Evolutionary conservation across 2,888 invertebrate genomes (phyloP).

Genomic region (Mongoloraphidia duomilia): DNA sequence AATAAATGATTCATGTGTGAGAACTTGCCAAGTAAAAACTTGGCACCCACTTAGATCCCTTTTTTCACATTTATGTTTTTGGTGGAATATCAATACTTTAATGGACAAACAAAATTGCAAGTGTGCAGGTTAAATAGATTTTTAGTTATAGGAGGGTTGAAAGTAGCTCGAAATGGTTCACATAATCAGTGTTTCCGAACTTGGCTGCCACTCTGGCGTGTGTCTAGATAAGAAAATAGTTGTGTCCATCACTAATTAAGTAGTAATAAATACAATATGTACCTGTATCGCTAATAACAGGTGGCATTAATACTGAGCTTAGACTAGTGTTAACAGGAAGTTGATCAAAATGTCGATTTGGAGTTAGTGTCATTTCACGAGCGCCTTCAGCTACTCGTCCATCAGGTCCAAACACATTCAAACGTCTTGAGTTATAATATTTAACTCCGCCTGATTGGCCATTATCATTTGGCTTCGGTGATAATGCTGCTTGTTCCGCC

Average conservation of each 20-base stretch:
- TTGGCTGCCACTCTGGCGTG: too few species aligned
- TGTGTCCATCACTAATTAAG: background rate
- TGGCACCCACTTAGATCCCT: too few species aligned
- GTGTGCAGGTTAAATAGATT: too few species aligned
- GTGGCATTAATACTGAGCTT: slow-evolving; percentile 81
- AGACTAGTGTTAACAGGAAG: slow-evolving; percentile 69
- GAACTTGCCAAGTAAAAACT: too few species aligned
- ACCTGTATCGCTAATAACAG: slow-evolving; percentile 59
- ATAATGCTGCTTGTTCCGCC: slow-evolving; percentile 73
- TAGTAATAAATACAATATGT: slow-evolving; percentile 13
- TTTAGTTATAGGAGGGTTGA: too few species aligned
- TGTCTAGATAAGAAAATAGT: background rate
- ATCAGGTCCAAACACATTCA: slow-evolving; percentile 63
- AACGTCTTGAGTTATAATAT: slow-evolving; percentile 69
- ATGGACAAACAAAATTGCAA: too few species aligned
- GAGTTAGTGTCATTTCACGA: slow-evolving; percentile 53
- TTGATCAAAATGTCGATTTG: slow-evolving; percentile 75
- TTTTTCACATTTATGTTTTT: too few species aligned
- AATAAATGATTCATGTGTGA: too few species aligned
- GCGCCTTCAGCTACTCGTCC: slow-evolving; percentile 57
- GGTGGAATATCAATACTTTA: too few species aligned
- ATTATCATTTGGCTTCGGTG: slow-evolving; percentile 35
- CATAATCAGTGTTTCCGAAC: too few species aligned
- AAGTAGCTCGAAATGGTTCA: too few species aligned
- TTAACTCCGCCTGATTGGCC: slow-evolving; percentile 27